Evolutionary conservation across 2,797 vertebrate species (phyloP).

Genomic region (Eulemur rubriventer): DNA sequence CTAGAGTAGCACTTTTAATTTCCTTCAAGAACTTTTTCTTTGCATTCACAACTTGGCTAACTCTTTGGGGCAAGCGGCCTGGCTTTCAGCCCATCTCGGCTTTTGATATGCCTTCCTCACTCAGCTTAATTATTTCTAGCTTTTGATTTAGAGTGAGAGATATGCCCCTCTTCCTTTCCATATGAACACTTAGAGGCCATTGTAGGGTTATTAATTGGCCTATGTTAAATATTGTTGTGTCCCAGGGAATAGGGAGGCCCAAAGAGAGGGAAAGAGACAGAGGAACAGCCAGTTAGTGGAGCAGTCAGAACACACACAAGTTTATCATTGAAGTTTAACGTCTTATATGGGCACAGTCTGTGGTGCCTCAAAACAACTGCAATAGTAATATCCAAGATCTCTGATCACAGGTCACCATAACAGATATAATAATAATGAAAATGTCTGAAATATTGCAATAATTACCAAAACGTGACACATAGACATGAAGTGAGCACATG

Average conservation of each 20-base stretch:
- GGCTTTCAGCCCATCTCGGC: not conserved
- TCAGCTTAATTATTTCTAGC: not conserved
- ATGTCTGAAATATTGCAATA: not conserved
- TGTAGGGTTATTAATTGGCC: not conserved
- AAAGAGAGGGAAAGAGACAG: not conserved
- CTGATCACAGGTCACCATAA: not conserved
- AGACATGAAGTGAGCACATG: not conserved
- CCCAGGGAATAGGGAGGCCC: not conserved
- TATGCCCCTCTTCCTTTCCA: not conserved
- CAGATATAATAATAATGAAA: not conserved
- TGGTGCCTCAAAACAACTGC: not conserved
- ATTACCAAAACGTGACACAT: not conserved
- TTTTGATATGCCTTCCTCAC: not conserved
- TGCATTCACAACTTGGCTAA: not conserved
- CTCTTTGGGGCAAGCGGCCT: not conserved
- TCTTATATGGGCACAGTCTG: not conserved
- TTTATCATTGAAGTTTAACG: not conserved
- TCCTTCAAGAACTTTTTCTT: not conserved
- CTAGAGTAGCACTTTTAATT: not conserved
- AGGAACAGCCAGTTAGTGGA: not conserved
- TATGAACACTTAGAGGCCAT: not conserved
- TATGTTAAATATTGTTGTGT: not conserved
- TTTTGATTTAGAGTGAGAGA: not conserved
- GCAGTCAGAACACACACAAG: not conserved
- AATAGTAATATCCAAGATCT: not conserved